Evolutionary conservation across 2,888 invertebrate species (phyloP).

Genomic region (Phaedon cochleariae): DNA sequence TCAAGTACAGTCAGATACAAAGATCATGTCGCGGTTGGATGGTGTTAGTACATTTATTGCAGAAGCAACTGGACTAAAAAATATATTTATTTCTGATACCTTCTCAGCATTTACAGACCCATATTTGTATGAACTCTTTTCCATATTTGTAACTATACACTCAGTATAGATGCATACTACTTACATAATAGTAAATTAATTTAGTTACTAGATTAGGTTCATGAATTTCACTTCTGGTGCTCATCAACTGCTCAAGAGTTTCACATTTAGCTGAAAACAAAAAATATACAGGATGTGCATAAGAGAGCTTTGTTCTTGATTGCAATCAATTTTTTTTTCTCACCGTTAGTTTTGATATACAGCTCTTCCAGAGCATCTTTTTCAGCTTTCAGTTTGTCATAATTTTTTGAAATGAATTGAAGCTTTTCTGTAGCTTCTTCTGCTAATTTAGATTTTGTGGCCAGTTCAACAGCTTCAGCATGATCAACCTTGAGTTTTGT

Average conservation of each 20-base stretch:
- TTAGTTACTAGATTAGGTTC: conserved; percentile 34
- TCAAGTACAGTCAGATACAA: no score
- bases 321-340: no score
- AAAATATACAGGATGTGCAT: neutral
- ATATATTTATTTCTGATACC: no score
- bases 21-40: no score
- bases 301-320: no score
- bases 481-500: conserved; percentile 37
- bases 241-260: conserved; percentile 35
- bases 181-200: conserved; percentile 38
- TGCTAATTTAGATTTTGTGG: conserved; percentile 34
- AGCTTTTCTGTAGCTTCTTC: conserved; percentile 38
- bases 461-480: conserved; percentile 27
- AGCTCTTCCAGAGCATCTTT: conserved; percentile 42
- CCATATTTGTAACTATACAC: no score
- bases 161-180: no score
- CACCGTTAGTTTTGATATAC: conserved; percentile 44
- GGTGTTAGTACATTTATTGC: no score
- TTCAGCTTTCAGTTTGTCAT: conserved; percentile 37
- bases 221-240: conserved; percentile 15
- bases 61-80: no score
- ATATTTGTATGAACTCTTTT: no score
- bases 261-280: conserved; percentile 40
- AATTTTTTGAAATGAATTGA: conserved; percentile 35
- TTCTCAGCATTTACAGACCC: no score